A percentile compares a stretch with the other conserved stretches of the same genome.
Evolutionary conservation across 2,113 vertebrate genomes (phyloP).

Genomic region (Lonchura striata): DNA sequence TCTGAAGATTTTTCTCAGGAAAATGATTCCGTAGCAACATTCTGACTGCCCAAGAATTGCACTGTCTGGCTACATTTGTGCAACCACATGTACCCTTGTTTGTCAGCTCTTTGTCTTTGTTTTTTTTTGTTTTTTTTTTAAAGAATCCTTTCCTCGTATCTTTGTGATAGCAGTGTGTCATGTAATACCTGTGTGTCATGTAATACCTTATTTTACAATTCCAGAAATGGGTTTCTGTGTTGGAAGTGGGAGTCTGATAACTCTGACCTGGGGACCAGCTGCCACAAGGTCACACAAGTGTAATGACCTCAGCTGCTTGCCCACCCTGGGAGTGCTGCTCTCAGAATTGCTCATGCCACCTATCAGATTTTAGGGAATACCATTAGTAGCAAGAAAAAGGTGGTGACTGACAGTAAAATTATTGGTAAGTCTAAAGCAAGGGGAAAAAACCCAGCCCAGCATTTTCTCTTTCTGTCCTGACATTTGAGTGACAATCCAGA

Average conservation of each 20-base stretch:
- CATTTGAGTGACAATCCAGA: constrained; percentile 19
- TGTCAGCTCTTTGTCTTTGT: background rate
- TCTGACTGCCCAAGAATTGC: background rate
- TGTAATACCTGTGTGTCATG: background rate
- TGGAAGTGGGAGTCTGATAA: background rate
- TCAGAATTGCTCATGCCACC: background rate
- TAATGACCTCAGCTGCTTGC: background rate
- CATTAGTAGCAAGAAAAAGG: background rate
- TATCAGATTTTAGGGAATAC: background rate
- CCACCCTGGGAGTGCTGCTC: background rate
- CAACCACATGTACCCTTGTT: background rate
- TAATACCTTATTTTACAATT: background rate
- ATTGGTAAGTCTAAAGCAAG: background rate
- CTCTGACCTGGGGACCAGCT: background rate
- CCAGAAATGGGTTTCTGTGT: background rate
- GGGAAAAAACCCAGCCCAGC: background rate
- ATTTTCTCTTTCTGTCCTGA: background rate
- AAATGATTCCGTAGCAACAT: background rate
- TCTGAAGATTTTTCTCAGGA: constrained; percentile 23
- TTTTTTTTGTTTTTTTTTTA: background rate
- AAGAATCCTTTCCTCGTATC: background rate
- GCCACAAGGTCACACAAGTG: background rate
- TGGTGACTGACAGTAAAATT: constrained; percentile 21
- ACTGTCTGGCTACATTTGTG: background rate
- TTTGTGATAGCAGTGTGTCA: background rate